A percentile compares a stretch with the other conserved stretches of the same genome.
Evolutionary conservation across 2,888 invertebrate genomes (phyloP).

Genomic region (Sthenelais limicola): DNA sequence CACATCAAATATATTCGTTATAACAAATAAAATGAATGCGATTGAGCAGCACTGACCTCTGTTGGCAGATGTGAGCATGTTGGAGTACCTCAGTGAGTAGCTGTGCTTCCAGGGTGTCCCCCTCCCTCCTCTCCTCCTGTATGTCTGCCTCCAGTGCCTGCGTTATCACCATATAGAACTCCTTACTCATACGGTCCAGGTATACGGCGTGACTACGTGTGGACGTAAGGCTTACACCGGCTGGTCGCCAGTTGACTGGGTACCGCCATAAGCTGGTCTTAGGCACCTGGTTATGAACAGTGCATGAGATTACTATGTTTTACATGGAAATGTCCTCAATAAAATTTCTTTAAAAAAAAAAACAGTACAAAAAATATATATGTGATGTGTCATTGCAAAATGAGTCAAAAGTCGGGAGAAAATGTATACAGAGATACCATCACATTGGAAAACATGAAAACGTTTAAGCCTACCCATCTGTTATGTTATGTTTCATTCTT

Average conservation of each 20-base stretch:
- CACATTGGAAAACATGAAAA: too few relatives aligned
- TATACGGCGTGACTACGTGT: conserved; percentile 60
- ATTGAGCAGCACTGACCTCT: conserved; percentile 60
- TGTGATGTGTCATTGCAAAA: too few relatives aligned
- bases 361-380: too few relatives aligned
- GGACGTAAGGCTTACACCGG: conserved; percentile 56
- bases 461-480: too few relatives aligned
- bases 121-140: conserved; percentile 43
- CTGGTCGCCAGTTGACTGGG: conserved; percentile 57
- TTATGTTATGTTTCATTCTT: too few relatives aligned
- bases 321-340: too few relatives aligned
- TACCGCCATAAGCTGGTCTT: conserved; percentile 46
- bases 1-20: too few relatives aligned
- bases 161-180: conserved; percentile 54
- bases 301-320: too few relatives aligned
- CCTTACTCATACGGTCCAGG: conserved; percentile 60
- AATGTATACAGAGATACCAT: not conserved
- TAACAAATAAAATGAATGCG: too few relatives aligned
- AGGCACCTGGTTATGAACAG: conserved; percentile 36
- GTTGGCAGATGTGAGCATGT: conserved; percentile 62
- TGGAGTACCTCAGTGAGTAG: conserved; percentile 42
- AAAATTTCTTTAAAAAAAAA: too few relatives aligned
- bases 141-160: conserved; percentile 49
- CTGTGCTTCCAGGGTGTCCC: conserved; percentile 38
- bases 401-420: too few relatives aligned